A percentile compares a stretch with the other conserved stretches of the same genome.
These are phyloP conservation scores for Jordanella pulchra DNA, from an alignment of 2,797 vertebrate species.

Conservation along the genomic window DNA sequence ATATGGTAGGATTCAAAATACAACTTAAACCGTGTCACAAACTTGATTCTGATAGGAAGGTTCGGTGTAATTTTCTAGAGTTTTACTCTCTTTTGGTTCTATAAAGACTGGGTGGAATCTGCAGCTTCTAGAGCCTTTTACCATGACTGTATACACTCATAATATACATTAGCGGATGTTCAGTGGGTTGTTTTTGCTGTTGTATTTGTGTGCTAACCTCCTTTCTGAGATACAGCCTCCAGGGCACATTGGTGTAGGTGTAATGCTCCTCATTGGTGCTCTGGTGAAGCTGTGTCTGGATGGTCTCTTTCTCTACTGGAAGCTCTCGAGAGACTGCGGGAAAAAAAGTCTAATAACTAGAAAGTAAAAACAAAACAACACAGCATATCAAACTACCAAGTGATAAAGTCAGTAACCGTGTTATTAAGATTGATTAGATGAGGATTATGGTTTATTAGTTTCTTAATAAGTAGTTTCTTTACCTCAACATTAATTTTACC, in stretches of 20 bases:
- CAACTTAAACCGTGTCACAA: background rate
- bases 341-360: slow-evolving; percentile 12
- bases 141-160: background rate
- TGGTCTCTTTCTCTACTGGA: slow-evolving; percentile 80
- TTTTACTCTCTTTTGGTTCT: background rate
- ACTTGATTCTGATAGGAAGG: background rate
- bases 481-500: background rate
- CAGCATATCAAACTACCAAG: background rate
- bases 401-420: background rate
- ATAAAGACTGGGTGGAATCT: background rate
- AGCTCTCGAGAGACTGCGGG: slow-evolving; percentile 82
- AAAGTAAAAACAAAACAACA: background rate
- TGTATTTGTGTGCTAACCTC: slow-evolving; percentile 79
- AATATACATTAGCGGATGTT: background rate
- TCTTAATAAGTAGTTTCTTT: background rate
- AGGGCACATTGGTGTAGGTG: slow-evolving; percentile 91
- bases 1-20: too few species aligned
- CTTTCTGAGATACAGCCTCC: slow-evolving; percentile 93
- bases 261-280: slow-evolving; percentile 87
- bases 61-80: background rate
- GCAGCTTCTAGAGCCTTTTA: background rate
- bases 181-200: background rate
- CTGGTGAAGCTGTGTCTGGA: slow-evolving; percentile 90
- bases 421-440: background rate
- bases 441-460: background rate